phyloP scores from a whole-genome alignment of 2,113 vertebrate species.

The Melanotaenia duboulayi region DNA sequence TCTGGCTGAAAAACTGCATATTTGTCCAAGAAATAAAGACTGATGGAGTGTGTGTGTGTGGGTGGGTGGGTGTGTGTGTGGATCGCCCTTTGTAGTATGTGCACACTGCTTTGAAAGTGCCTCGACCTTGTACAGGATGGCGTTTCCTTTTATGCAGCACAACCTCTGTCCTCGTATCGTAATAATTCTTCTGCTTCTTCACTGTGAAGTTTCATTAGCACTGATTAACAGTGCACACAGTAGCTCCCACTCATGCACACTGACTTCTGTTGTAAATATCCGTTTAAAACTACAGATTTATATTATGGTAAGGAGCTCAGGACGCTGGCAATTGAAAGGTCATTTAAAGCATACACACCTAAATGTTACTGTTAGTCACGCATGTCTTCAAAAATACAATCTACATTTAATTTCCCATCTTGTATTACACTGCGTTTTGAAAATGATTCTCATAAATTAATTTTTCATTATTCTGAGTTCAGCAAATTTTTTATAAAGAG shows the following conservation, averaged over 20 bases:
- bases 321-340: slow-evolving; percentile 50
- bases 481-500: slow-evolving; percentile 20
- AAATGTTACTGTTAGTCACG: slow-evolving; percentile 45
- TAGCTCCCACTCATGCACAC: slow-evolving; percentile 15
- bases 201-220: slow-evolving; percentile 42
- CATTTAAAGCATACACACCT: slow-evolving; percentile 33
- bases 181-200: slow-evolving; percentile 49
- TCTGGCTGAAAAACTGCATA: slow-evolving; percentile 84
- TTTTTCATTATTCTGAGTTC: slow-evolving; percentile 30
- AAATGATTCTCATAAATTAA: background rate
- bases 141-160: slow-evolving; percentile 57
- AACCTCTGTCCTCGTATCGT: slow-evolving; percentile 32
- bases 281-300: slow-evolving; percentile 18
- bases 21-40: slow-evolving; percentile 32
- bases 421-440: slow-evolving; percentile 33
- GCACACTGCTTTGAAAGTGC: slow-evolving; percentile 79
- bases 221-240: slow-evolving; percentile 28
- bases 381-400: background rate
- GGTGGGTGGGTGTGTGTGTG: slow-evolving; percentile 27
- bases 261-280: slow-evolving; percentile 14
- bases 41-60: slow-evolving; percentile 24
- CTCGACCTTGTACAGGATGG: slow-evolving; percentile 73
- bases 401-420: slow-evolving; percentile 14
- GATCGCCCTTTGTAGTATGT: slow-evolving; percentile 61
- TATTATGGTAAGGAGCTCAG: slow-evolving; percentile 27